Evolutionary conservation across 2,797 vertebrate genomes (phyloP).

Genomic region (Rhincodon typus): DNA sequence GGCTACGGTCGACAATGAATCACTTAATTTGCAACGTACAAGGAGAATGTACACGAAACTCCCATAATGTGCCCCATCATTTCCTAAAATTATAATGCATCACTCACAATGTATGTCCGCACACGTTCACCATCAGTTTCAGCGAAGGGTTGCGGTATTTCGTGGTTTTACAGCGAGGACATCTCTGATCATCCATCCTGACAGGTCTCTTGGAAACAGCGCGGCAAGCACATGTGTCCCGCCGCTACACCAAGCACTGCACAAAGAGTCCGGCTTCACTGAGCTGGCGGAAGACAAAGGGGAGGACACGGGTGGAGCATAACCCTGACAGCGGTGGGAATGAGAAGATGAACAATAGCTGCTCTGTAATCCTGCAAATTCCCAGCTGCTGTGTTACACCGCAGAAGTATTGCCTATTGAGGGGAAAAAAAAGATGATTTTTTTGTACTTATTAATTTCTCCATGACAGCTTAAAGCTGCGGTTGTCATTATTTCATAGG

Average conservation of each 20-base stretch:
- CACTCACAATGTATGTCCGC: conserved; percentile 96
- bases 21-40: not conserved
- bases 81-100: not conserved
- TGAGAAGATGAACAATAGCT: not conserved
- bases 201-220: not conserved
- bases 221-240: not conserved
- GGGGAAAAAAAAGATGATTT: not conserved
- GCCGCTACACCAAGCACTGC: not conserved
- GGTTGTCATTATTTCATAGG: not conserved
- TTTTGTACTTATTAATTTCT: not conserved
- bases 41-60: not conserved
- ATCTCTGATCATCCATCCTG: conserved; percentile 85
- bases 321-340: not conserved
- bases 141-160: conserved; percentile 93
- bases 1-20: not conserved
- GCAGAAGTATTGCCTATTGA: not conserved
- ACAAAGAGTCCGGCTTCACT: not conserved
- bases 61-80: not conserved
- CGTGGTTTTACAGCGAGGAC: conserved; percentile 92
- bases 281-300: not conserved
- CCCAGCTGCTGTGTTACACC: not conserved
- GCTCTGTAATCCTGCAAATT: not conserved
- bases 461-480: not conserved
- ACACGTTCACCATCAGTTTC: conserved; percentile 97
- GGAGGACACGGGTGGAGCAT: not conserved